Percentiles rank a stretch among this genome's conserved stretches.
These are phyloP conservation scores for Tachina lurida DNA, from an alignment of 2,888 invertebrate genomes.

Conservation along the genomic window DNA sequence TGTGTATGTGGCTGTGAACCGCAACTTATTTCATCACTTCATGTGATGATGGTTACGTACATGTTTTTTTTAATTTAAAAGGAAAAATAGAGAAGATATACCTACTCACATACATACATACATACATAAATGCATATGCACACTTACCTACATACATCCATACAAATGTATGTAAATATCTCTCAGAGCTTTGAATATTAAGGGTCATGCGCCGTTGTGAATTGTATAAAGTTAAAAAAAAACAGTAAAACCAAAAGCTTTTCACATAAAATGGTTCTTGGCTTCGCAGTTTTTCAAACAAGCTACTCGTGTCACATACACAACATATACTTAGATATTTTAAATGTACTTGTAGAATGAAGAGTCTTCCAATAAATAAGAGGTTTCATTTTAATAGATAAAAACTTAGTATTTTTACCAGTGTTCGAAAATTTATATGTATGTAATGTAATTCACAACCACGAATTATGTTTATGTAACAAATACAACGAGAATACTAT, in stretches of 20 bases:
- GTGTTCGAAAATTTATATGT: too few species aligned
- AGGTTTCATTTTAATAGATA: too few species aligned
- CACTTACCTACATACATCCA: too few species aligned
- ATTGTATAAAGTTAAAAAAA: neutral
- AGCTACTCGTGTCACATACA: neutral
- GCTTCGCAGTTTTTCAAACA: neutral
- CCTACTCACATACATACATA: too few species aligned
- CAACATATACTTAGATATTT: too few species aligned
- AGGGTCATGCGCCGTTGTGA: conserved; percentile 48
- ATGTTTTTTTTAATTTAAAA: conserved; percentile 21
- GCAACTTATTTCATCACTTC: conserved; percentile 51
- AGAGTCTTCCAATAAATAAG: too few species aligned
- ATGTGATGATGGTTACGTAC: conserved; percentile 42
- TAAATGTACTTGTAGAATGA: too few species aligned
- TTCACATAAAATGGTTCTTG: conserved; percentile 19
- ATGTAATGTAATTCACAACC: too few species aligned
- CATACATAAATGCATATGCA: too few species aligned
- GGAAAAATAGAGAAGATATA: conserved; percentile 14
- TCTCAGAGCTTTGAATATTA: neutral
- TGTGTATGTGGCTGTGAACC: conserved; percentile 48
- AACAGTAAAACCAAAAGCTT: neutral
- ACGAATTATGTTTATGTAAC: too few species aligned
- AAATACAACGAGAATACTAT: too few species aligned
- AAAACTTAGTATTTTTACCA: too few species aligned
- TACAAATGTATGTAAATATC: neutral